Base-by-base conservation (phyloP, 2,888 invertebrate genomes). In the Liodrosophila aerea region DNA sequence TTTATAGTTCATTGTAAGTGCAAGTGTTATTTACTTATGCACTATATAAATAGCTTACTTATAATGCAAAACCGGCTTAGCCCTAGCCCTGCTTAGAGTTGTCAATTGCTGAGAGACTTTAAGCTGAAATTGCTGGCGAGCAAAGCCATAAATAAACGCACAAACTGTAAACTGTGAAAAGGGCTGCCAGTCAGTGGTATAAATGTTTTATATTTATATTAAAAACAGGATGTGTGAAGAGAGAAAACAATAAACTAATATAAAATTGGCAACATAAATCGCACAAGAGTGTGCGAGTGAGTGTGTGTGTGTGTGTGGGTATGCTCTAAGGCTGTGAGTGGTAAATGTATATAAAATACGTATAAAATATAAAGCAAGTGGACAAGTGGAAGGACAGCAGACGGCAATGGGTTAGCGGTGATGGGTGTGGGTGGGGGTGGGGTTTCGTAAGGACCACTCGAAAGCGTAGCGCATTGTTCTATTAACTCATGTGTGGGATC, bases 401-500 rank as follows among this genome's bases (percentile, higher is more conserved):
- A 11, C 33, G 34, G 33, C 12, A 33, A 15, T 2, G n/a, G 31
- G 41, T 7, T 3, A 12, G 13, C 22, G 8, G 39, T 4, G 4
- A n/a, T 7, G 13, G 11, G 8, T 5, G 8, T 7, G 36, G 18
- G 2, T n/a, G 9, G 29, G 13, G 47, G 31, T 13, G 7, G 47
- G 18, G 16, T n/a, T 16, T 12, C n/a, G 13, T 40, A 12, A 51
- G 34, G 44, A 57, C 45, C 64, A 50, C 78, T 76, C 34, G 37
- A 57, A 59, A 36, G 33, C 53, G 41, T 36, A 51, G 54, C 78
- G 45, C 76, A 76, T 76, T 76, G 81, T 76, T 81, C 84, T 73
- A 84, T 76, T 76, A 76, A 76, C 76, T 76, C 81, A 66, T 85
- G 80, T 75, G 83, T 82, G 76, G 73, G 43, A 71, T 75, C 73